Evolutionary conservation across 2,797 vertebrate genomes (phyloP), one percentile per base, ranked within the genome.

Genomic region (Mormyrus proboscirostris): DNA sequence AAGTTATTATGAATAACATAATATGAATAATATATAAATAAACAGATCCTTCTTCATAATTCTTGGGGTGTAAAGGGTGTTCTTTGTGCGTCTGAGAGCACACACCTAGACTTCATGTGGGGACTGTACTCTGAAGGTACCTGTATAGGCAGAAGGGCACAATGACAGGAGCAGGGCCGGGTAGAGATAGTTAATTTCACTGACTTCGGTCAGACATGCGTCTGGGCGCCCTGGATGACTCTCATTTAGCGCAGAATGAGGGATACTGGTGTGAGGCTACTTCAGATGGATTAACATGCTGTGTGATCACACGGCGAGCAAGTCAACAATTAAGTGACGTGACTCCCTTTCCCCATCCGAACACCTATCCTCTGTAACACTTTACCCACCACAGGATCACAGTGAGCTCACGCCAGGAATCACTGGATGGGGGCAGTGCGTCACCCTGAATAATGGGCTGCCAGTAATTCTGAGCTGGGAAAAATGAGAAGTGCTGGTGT

Each of bases 31-130:
- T 41, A 3, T 25, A 59, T 62, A 12, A 47, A 49, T 47, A 82
- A 82, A 44, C 41, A 29, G 38, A 53, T 73, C 7, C 86, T 25
- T 57, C n/a, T 33, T 59, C 12, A 1, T 51, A 44, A 16, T 29
- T 62, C 16, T 14, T 44, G 14, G 16, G 38, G 29, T 86, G 59
- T 59, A n/a, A 16, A 38, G 33, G 65, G 87, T 79, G 44, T 59
- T 47, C 88, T 92, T 88, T 93, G 91, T 92, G 92, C 91, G 89
- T 87, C 3, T 88, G 90, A 89, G 88, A 85, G 89, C 91, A 92
- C 87, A 91, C 92, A 93, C 92, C 92, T 93, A 92, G 89, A 69
- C 87, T 85, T 59, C 88, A 84, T 82, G 47, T 47, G 85, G 19
- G 73, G 25, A 41, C 76, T 7, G 12, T 22, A 22, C 47, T 50